Evolutionary conservation across 2,113 vertebrate species (phyloP), one percentile per base, ranked within the genome.

Genomic region (Tretioscincus oriximinensis): DNA sequence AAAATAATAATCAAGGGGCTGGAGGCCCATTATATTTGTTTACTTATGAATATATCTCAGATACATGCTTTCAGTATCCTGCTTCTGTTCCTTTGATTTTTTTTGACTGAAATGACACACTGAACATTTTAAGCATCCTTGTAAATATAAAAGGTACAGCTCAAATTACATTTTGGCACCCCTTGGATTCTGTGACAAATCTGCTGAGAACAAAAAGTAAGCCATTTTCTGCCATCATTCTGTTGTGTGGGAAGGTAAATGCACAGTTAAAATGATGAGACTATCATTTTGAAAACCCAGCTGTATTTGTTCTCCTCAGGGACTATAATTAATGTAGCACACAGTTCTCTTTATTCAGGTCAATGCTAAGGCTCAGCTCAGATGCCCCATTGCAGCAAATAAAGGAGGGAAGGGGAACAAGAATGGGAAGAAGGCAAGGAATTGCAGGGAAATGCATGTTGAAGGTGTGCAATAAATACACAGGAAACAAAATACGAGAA

Each of bases 261-360:
- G 75, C 61, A 61, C 2, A 29, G 47, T 83, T 73, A 77, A 77
- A 83, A 78, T 73, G 61, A 72, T 10, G 63, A 64, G 75, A 54
- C 60, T 64, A 73, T 83, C 76, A 66, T 77, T 66, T 61, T 54
- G 68, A 77, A 77, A 77, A 54, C 28, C 45, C 74, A 64, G 58
- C 67, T 28, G 67, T 71, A 82, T 77, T 77, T 68, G 65, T 61
- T 76, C 51, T 76, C 75, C 66, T 77, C 28, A 28, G 81, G 45
- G 68, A 66, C 76, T 77, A 66, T 77, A 82, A 82, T 77, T 77
- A 82, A 77, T 65, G 47, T 77, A 83, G 65, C 81, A 28, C 29
- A 68, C 75, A 77, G 60, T 65, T 77, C 60, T 66, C 74, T 54
- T 77, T 73, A 72, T 77, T 83, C 81, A 83, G 75, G 75, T 83